Conservation (phyloP, 2,888 invertebrate species). For the Drosophila silvestris region DNA sequence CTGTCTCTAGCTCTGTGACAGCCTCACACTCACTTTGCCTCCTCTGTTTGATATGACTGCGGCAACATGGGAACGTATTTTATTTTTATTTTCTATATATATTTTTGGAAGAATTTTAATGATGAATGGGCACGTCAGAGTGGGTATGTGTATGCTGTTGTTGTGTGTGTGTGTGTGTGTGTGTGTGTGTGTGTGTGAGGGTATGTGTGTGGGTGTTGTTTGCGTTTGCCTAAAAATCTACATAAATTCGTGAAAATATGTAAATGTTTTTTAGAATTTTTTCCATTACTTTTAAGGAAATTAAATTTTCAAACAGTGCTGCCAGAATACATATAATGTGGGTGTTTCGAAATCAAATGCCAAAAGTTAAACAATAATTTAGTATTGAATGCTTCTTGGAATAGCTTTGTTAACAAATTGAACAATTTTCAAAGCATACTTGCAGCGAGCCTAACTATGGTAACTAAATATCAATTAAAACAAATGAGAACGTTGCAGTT, state of each 20-base stretch:
- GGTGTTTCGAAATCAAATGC: not conserved
- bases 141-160: constrained; percentile 13
- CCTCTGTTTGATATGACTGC: constrained; percentile 3
- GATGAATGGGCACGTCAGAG: constrained; percentile 54
- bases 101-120: constrained; percentile 66
- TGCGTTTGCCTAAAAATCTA: constrained; percentile 42
- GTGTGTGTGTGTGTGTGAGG: not conserved
- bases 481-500: not conserved
- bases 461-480: not conserved
- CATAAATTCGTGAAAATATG: constrained; percentile 65
- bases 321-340: not conserved
- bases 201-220: not conserved
- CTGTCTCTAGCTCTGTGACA: not conserved
- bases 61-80: constrained; percentile 24
- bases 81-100: constrained; percentile 48
- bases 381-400: not conserved
- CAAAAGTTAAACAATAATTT: not conserved
- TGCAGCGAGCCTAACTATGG: not conserved
- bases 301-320: constrained; percentile 32
- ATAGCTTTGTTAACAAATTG: not conserved
- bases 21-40: not conserved
- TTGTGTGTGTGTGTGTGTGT: constrained; percentile 30
- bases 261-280: constrained; percentile 52
- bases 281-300: constrained; percentile 31
- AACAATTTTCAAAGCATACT: not conserved